Evolutionary conservation across 2,888 invertebrate species (phyloP).

Genomic region (Eilema depressum): DNA sequence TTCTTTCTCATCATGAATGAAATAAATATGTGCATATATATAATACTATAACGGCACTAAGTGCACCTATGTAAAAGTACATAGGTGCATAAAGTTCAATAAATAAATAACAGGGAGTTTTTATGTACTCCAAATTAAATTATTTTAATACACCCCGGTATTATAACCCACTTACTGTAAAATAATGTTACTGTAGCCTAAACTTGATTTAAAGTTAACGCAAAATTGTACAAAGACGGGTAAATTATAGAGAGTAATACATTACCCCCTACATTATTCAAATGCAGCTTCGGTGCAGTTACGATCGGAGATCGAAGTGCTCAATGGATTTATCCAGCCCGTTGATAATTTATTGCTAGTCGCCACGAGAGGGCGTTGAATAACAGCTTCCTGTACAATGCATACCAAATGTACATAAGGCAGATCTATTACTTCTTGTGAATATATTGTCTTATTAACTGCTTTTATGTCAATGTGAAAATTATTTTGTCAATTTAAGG

Average conservation of each 20-base stretch:
- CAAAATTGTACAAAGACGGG: slow-evolving; percentile 45
- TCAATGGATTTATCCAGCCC: slow-evolving; percentile 76
- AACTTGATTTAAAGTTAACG: slow-evolving; percentile 12
- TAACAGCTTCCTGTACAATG: slow-evolving; percentile 66
- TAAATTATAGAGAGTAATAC: slow-evolving; percentile 56
- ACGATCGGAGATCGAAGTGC: slow-evolving; percentile 69
- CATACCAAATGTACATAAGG: slow-evolving; percentile 39
- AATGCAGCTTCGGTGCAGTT: slow-evolving; percentile 69
- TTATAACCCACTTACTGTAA: too few species aligned
- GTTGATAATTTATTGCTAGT: slow-evolving; percentile 76
- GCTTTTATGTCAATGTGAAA: not conserved
- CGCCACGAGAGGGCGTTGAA: slow-evolving; percentile 69
- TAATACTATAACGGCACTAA: too few species aligned
- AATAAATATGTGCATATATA: too few species aligned
- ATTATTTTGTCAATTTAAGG: not conserved
- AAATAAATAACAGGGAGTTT: too few species aligned
- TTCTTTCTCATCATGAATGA: too few species aligned
- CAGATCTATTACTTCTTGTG: slow-evolving; percentile 23
- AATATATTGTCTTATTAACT: slow-evolving; percentile 12
- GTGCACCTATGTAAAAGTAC: too few species aligned
- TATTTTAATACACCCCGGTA: too few species aligned
- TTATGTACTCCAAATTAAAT: too few species aligned
- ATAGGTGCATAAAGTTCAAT: too few species aligned
- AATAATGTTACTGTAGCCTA: too few species aligned
- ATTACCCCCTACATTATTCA: slow-evolving; percentile 66